Evolutionary conservation across 2,888 invertebrate species (phyloP).

Genomic region (Hesperia comma): DNA sequence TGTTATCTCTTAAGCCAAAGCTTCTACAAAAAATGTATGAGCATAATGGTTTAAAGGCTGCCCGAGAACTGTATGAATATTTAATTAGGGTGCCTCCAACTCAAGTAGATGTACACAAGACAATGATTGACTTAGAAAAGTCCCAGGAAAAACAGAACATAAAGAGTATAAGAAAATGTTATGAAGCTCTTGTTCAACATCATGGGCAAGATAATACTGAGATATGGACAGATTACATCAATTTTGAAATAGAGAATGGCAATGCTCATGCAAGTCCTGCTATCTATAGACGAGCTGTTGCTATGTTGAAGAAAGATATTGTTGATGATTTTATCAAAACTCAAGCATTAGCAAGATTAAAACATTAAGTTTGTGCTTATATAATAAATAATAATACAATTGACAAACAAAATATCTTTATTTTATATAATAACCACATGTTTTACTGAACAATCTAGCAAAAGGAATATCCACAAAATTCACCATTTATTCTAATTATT

Average conservation of each 20-base stretch:
- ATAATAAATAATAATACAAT: conserved; percentile 50
- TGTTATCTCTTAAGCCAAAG: conserved; percentile 83
- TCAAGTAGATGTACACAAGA: conserved; percentile 84
- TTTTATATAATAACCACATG: conserved; percentile 70
- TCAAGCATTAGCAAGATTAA: conserved; percentile 79
- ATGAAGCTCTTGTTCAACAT: conserved; percentile 85
- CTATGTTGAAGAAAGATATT: conserved; percentile 79
- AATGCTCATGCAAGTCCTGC: conserved; percentile 80
- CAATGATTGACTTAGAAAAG: conserved; percentile 85
- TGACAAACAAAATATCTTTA: conserved; percentile 74
- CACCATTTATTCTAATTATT: conserved; percentile 79
- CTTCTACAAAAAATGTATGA: conserved; percentile 85
- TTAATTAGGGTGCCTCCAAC: conserved; percentile 84
- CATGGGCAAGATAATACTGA: conserved; percentile 87
- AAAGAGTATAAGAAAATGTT: conserved; percentile 83
- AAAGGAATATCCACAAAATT: conserved; percentile 74
- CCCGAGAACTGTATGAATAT: conserved; percentile 85
- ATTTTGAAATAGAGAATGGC: conserved; percentile 87
- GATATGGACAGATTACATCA: conserved; percentile 89
- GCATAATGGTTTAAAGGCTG: conserved; percentile 78
- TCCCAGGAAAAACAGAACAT: conserved; percentile 71
- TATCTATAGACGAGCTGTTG: conserved; percentile 86
- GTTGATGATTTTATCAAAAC: conserved; percentile 82
- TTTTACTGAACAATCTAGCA: conserved; percentile 75
- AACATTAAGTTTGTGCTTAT: conserved; percentile 42